Evolutionary conservation across 2,797 vertebrate genomes (phyloP).

Genomic region (Neosalanx taihuensis): DNA sequence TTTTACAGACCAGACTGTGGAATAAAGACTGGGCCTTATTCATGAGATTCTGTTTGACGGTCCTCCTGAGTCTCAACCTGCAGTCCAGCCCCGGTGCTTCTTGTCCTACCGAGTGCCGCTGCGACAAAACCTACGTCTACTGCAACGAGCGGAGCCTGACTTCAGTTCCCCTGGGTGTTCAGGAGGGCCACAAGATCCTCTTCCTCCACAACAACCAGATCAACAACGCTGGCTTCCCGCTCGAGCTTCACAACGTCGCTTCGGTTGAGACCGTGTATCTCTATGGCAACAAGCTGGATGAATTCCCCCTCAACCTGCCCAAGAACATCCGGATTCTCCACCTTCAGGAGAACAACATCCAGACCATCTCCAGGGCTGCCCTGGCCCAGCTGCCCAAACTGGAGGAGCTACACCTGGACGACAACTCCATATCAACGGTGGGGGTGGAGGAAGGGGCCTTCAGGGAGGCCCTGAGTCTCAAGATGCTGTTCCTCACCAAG

Average conservation of each 20-base stretch:
- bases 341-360: constrained; percentile 98
- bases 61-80: constrained; percentile 85
- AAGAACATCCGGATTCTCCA: constrained; percentile 91
- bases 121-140: constrained; percentile 93
- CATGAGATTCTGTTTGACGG: constrained; percentile 87
- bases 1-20: constrained; percentile 78
- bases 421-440: constrained; percentile 97
- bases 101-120: constrained; percentile 93
- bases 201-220: constrained; percentile 99
- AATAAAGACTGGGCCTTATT: constrained; percentile 84
- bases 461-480: constrained; percentile 90
- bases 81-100: constrained; percentile 79
- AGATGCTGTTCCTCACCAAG: constrained; percentile 94
- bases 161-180: constrained; percentile 97
- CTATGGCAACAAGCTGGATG: constrained; percentile 96
- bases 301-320: constrained; percentile 96
- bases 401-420: constrained; percentile 94
- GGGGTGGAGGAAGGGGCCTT: constrained; percentile 97
- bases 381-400: constrained; percentile 88
- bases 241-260: constrained; percentile 88
- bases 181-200: constrained; percentile 92
- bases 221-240: constrained; percentile 96
- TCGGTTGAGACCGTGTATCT: constrained; percentile 93
- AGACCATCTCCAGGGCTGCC: constrained; percentile 92
- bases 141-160: constrained; percentile 98